Base-by-base conservation (phyloP, 2,113 vertebrate genomes). In the Equus przewalskii region DNA sequence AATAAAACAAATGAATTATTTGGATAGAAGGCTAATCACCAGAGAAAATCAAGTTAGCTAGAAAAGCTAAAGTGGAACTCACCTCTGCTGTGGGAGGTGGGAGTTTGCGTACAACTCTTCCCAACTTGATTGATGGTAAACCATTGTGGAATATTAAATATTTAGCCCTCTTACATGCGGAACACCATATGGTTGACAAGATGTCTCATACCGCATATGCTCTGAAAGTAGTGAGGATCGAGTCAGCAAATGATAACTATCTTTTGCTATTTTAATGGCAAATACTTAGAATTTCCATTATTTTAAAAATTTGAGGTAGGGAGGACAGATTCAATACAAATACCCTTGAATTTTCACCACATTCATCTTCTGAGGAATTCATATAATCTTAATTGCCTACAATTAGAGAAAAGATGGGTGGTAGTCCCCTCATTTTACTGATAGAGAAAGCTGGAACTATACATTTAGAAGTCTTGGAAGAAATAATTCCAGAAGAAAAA, bases 61-160 rank as follows among this genome's bases (percentile, higher is more conserved):
- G 70, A 84, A 87, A 97, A 89, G 62, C n/a, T 41, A 7, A 92
- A 85, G 60, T 92, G 54, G 67, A 60, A 83, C 56, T 92, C 83
- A 89, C 69, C 94, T 88, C 60, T 95, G 95, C 41, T 93, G 2
- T 93, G 51, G 79, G 79, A 67, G 7, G 19, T 91, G 33, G 15
- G 96, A 36, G 73, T 89, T 98, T 98, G 60, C 22, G 69, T 91
- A 79, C 21, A 92, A 15, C 65, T 93, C 44, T 81, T 95, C 19
- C 62, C 80, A 84, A 60, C 22, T 89, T 83, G 26, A 94, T 72
- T 92, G 96, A 92, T 16, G n/a, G 70, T 36, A 96, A 87, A 79
- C 76, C 69, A 91, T 83, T 96, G 46, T 96, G 36, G 72, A 97
- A 89, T 96, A 97, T 97, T 97, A 97, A 97, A 96, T 94, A 98